Base-by-base conservation (phyloP, 2,888 invertebrate species). In the Bursaphelenchus okinawaensis region DNA sequence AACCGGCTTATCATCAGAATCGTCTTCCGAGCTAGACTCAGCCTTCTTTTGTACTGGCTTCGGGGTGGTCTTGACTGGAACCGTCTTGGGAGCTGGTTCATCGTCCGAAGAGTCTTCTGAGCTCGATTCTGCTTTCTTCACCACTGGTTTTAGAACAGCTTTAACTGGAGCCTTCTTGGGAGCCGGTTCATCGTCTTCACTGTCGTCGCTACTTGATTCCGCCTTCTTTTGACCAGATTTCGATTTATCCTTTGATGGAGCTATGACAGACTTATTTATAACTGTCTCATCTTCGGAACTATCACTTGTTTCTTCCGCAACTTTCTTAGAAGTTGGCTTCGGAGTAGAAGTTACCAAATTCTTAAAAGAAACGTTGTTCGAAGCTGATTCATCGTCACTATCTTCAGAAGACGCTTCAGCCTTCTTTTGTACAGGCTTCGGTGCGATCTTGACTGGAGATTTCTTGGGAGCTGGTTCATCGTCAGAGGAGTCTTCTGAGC, bases 301-400 rank as follows among this genome's bases (percentile, higher is more conserved):
- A 16, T 9, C 23, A 19, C 20, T 40, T 12, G 28, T 4, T 27
- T 55, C 1, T 28, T 52, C 1, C n/a, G 23, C 8, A 16, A 12
- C 24, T 22, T 27, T 16, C 9, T 20, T 6, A n/a, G 23, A n/a
- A 4, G 6, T 12, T 28, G 66, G 68, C 55, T 26, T 23, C 6
- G 68, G 66, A 22, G 66, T 24, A 9, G 50, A 66, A 22, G 29
- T 40, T 12, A 12, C 19, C 59, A 24, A 23, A 9, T 57, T 9
- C 61, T 60, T 62, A 24, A 61, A 57, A 61, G 22, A 57, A 20
- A 20, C 56, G 3, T 19, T 55, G 6, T 62, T 51, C n/a, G 16
- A n/a, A n/a, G 62, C 52, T 20, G 62, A 67, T 22, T 67, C 68
- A 12, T 73, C 72, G 2, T 65, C 60, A 12, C 62, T 22, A 52